phyloP scores from a whole-genome alignment of 2,888 invertebrate species.

The Apeira syringaria region DNA sequence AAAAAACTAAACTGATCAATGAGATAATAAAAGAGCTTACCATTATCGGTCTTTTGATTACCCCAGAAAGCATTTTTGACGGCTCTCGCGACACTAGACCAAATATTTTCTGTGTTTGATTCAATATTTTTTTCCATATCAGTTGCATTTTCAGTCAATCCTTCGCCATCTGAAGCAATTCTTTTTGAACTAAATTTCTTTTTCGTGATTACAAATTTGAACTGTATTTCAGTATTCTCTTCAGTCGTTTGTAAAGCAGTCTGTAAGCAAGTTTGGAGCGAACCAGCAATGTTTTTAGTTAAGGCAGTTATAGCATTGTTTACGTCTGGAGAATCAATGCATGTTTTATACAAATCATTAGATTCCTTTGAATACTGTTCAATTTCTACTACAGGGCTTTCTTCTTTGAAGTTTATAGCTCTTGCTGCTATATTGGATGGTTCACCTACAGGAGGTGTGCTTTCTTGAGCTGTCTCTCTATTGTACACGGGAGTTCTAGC shows the following conservation, averaged over 20 bases:
- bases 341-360: slow-evolving; percentile 68
- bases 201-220: slow-evolving; percentile 74
- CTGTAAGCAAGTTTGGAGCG: slow-evolving; percentile 65
- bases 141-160: slow-evolving; percentile 40
- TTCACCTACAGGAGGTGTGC: slow-evolving; percentile 64
- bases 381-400: slow-evolving; percentile 59
- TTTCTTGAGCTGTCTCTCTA: slow-evolving; percentile 54
- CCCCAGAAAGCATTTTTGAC: slow-evolving; percentile 76
- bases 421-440: slow-evolving; percentile 61
- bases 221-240: slow-evolving; percentile 75
- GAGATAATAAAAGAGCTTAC: slow-evolving; percentile 33
- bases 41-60: slow-evolving; percentile 47
- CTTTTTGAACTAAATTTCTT: slow-evolving; percentile 66
- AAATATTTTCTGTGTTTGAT: slow-evolving; percentile 67
- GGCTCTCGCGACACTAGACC: slow-evolving; percentile 69
- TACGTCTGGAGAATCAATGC: slow-evolving; percentile 57
- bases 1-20: too few species aligned
- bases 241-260: slow-evolving; percentile 61
- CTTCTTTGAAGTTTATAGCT: slow-evolving; percentile 76
- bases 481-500: slow-evolving; percentile 59
- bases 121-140: slow-evolving; percentile 45
- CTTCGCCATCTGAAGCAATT: slow-evolving; percentile 45
- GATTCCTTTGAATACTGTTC: slow-evolving; percentile 56
- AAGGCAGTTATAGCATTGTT: slow-evolving; percentile 62
- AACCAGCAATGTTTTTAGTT: slow-evolving; percentile 66